Evolutionary conservation across 1,140 invertebrate species (phyloP), one percentile per base, ranked within the genome.

Genomic region (Dendrolimus kikuchii): DNA sequence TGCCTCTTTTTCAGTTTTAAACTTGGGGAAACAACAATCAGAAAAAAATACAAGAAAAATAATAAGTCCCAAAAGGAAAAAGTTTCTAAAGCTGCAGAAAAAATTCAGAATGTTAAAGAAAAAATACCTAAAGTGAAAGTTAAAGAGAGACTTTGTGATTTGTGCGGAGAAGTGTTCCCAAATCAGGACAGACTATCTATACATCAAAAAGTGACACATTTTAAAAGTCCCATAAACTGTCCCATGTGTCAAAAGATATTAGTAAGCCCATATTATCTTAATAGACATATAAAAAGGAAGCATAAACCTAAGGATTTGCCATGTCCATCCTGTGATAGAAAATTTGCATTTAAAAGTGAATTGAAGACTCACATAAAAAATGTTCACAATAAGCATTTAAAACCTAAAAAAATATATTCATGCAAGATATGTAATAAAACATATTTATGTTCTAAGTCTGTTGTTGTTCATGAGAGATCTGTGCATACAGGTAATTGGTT

Each of bases 391-490:
- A 82, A 82, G 49, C 62, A 77, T 42, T 52, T 66, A 40, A 55
- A 49, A 40, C 69, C 71, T 3, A 76, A 71, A 46, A 83, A 78
- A 47, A 60, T 69, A 39, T 87, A 60, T 64, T 46, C 60, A 39
- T 88, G 87, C 65, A 78, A 77, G 61, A 67, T 79, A 40, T 88
- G 87, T 65, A 65, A 78, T 38, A 86, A 86, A 54, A 68, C 62
- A n/a, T 88, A 83, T 59, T 79, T 79, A 55, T 84, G 78, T 62
- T 49, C 65, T 23, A 87, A 87, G 59, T 86, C 85, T 43, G 74
- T 86, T n/a, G 50, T 78, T 41, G 71, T 88, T 36, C 87, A 88
- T 68, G 76, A 84, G 41, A 75, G 87, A 82, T 86, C 87, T 52
- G 81, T 71, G 7, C 87, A 88, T 53, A 88, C 87, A 74, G 87